phyloP scores from a whole-genome alignment of 2,113 vertebrate genomes.

The mouse (Mus musculus) region GRCm39 chr3:103651501-103652000 shows the following conservation, averaged over 20 bases:
- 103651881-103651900: slow-evolving; percentile 40
- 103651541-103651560: slow-evolving; percentile 95
- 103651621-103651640: slow-evolving; percentile 90
- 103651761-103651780: slow-evolving; percentile 73
- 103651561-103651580: slow-evolving; percentile 94
- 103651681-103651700: slow-evolving; percentile 92
- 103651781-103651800: slow-evolving; percentile 19
- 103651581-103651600: slow-evolving; percentile 87
- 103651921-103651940: neutral
- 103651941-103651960: neutral
- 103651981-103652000: slow-evolving; percentile 12
- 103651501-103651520: slow-evolving; percentile 96
- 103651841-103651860: neutral
- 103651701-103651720: slow-evolving; percentile 89
- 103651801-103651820: neutral
- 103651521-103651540: slow-evolving; percentile 94
- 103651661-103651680: slow-evolving; percentile 94
- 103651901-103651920: slow-evolving; percentile 9
- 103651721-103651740: slow-evolving; percentile 90
- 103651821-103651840: neutral
- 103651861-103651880: neutral
- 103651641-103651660: slow-evolving; percentile 94
- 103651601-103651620: slow-evolving; percentile 90
- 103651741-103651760: slow-evolving; percentile 91
- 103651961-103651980: neutral